These are phyloP conservation scores for Drosophila eugracilis DNA, from an alignment of 1,140 invertebrate species.

Conservation along the genomic window DNA sequence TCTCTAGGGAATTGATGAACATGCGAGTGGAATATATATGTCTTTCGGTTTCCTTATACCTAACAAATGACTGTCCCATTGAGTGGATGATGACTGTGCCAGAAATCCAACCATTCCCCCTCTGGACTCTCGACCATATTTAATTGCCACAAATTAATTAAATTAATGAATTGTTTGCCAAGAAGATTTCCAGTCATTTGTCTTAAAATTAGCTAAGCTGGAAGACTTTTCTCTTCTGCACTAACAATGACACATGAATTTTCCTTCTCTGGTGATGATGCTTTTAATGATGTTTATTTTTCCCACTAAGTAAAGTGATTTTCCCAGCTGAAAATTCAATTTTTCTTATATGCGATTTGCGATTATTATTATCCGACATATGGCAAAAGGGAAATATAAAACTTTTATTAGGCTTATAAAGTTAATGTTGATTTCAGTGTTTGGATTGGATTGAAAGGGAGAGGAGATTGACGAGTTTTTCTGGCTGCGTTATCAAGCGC, in stretches of 20 bases:
- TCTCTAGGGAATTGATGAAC: conserved; percentile 49
- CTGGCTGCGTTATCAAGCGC: neutral
- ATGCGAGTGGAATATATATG: conserved; percentile 26
- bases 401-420: conserved; percentile 70
- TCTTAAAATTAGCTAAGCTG: conserved; percentile 53
- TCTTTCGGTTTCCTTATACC: conserved; percentile 27
- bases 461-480: neutral
- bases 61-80: conserved; percentile 63
- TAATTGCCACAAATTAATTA: conserved; percentile 81
- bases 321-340: conserved; percentile 62
- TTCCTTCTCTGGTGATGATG: neutral
- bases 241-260: conserved; percentile 62
- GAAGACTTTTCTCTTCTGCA: conserved; percentile 6
- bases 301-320: conserved; percentile 9
- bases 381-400: conserved; percentile 32
- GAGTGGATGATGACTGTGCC: conserved; percentile 69
- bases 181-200: conserved; percentile 57
- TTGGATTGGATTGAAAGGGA: conserved; percentile 8
- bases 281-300: conserved; percentile 55
- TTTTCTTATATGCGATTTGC: conserved; percentile 40
- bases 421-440: conserved; percentile 39
- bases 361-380: conserved; percentile 44
- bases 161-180: conserved; percentile 79
- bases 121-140: conserved; percentile 49
- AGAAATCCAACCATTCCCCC: conserved; percentile 32